These are phyloP conservation scores for Pemphredon lugubris DNA, from an alignment of 2,888 invertebrate species.

Conservation along the genomic window DNA sequence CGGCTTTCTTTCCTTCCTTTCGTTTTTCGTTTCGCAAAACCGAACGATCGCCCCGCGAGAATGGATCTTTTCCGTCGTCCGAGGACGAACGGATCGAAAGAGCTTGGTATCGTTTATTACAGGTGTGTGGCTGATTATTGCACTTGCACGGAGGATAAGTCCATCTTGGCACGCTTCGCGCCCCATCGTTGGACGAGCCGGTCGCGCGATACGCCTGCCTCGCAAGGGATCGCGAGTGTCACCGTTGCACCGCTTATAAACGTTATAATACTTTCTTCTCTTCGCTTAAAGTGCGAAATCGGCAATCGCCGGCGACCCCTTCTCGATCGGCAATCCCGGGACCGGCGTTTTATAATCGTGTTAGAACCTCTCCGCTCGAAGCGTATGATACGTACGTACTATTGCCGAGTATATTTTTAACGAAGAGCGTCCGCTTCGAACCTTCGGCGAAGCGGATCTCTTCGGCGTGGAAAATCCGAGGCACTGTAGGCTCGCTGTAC, in stretches of 20 bases:
- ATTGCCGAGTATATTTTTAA: constrained; percentile 8
- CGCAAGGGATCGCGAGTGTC: constrained; percentile 1
- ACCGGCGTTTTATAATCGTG: too few species aligned
- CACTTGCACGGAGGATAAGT: constrained; percentile 62
- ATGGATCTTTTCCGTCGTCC: neutral
- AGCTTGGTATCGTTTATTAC: too few species aligned
- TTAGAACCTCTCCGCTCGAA: neutral
- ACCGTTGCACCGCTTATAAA: neutral
- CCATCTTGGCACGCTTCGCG: constrained; percentile 53
- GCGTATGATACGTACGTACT: constrained; percentile 3
- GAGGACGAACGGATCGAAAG: constrained; percentile 32
- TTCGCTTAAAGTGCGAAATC: constrained; percentile 32
- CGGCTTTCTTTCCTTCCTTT: constrained; percentile 9
- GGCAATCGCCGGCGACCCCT: neutral
- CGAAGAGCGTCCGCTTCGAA: neutral
- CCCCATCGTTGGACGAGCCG: neutral
- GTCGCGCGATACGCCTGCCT: constrained; percentile 5
- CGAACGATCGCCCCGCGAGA: neutral
- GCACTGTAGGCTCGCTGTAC: neutral
- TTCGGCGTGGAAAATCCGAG: neutral
- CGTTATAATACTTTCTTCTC: constrained; percentile 18
- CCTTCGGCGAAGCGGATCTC: neutral
- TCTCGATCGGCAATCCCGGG: neutral
- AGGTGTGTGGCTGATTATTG: constrained; percentile 59
- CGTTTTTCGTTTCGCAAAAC: neutral